phyloP scores from a whole-genome alignment of 2,888 invertebrate genomes.

The Drosophila anomalipes region DNA sequence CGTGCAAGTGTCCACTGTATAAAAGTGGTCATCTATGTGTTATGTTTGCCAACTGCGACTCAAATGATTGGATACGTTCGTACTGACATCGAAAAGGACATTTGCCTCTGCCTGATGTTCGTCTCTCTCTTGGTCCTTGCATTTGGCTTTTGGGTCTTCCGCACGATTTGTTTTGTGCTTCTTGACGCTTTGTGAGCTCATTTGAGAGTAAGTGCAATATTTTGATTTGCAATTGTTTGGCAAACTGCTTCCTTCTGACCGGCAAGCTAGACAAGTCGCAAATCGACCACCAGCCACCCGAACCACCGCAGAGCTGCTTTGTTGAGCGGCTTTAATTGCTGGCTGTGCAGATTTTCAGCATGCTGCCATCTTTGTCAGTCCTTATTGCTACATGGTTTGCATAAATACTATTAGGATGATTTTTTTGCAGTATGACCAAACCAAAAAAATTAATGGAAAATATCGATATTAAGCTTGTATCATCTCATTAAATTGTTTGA shows the following conservation, averaged over 20 bases:
- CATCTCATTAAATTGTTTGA: background rate
- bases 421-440: background rate
- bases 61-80: constrained; percentile 42
- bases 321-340: constrained; percentile 51
- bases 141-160: constrained; percentile 41
- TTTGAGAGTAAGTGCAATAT: constrained; percentile 76
- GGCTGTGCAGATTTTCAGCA: constrained; percentile 29
- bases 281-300: background rate
- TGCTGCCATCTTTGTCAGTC: constrained; percentile 31
- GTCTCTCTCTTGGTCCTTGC: constrained; percentile 1
- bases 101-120: constrained; percentile 33
- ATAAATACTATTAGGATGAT: background rate
- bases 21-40: constrained; percentile 21
- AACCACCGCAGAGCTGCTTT: constrained; percentile 25
- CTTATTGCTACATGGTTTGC: constrained; percentile 25
- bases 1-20: constrained; percentile 27
- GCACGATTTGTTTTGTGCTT: constrained; percentile 69
- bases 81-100: constrained; percentile 51
- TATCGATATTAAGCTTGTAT: background rate
- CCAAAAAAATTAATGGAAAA: background rate
- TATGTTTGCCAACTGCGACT: constrained; percentile 31
- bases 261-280: background rate
- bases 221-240: constrained; percentile 74
- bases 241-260: constrained; percentile 43
- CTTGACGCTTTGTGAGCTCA: constrained; percentile 58